Base-by-base conservation (phyloP, 2,113 vertebrate genomes). In the Agapornis roseicollis region DNA sequence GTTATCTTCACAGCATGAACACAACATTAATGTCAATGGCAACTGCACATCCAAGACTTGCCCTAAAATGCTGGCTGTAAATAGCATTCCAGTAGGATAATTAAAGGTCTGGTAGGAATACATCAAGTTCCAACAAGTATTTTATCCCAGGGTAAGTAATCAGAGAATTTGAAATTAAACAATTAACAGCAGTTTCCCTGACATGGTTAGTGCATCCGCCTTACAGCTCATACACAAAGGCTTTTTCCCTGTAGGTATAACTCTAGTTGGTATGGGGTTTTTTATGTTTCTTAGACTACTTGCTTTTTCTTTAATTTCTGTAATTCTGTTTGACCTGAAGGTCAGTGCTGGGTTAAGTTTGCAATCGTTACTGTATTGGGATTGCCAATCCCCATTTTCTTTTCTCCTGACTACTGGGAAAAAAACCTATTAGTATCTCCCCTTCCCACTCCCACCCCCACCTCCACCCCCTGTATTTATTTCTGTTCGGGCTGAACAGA, bases 1-100 rank as follows among this genome's bases (percentile, higher is more conserved):
- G 71, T 83, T 91, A 66, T 80, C 84, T 81, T 96, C 77, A 69
- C 47, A 86, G 47, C 37, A 56, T 74, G 47, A 27, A 39, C 46
- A 73, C 46, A 56, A 86, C 76, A 85, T 93, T 96, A 90, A 47
- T 61, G 81, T 44, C 86, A 93, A 74, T 79, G 72, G 52, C 65
- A 80, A 63, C 78, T 53, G 44, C 89, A 88, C 82, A 68, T 86
- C 63, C 53, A 91, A 88, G 89, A 70, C 93, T 93, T n/a, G 4
- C 85, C 83, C 65, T 85, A 80, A 94, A 95, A 91, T 37, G 3
- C 28, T 58, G 61, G 39, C 69, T 94, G 39, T 55, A 94, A 95
- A 90, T 79, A 90, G 60, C 53, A 71, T 78, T 90, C 88, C 85
- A 47, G 60, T 28, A 69, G 64, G 82, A 84, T 90, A 96, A 94